Conservation (phyloP, 2,113 vertebrate genomes). For the Actenoides hombroni region DNA sequence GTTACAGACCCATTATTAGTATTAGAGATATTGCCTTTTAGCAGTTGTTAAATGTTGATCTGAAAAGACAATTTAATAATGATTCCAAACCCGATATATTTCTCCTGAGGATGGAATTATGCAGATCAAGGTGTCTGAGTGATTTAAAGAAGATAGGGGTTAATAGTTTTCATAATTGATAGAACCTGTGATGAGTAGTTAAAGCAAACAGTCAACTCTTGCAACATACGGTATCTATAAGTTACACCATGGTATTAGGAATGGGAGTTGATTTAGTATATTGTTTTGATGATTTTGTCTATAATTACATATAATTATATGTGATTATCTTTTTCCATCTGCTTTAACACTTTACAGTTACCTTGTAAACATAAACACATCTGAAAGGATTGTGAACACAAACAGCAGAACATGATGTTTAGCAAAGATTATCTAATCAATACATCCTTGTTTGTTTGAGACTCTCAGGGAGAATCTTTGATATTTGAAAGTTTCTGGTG, state of each 20-base stretch:
- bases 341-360: slow-evolving; percentile 4
- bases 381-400: neutral
- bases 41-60: neutral
- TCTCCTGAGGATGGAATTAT: neutral
- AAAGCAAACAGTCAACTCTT: neutral
- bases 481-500: neutral
- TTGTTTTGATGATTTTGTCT: slow-evolving; percentile 28
- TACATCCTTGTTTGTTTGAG: neutral
- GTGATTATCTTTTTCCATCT: neutral
- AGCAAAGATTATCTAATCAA: neutral
- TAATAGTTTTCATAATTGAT: slow-evolving; percentile 38
- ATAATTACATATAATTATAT: neutral
- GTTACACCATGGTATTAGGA: neutral
- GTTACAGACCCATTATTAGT: neutral
- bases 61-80: neutral
- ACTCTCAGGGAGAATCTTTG: neutral
- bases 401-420: neutral
- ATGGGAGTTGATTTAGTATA: neutral
- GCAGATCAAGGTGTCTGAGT: neutral
- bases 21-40: neutral
- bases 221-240: neutral
- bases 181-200: slow-evolving; percentile 6
- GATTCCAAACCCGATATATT: neutral
- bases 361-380: neutral
- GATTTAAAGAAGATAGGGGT: slow-evolving; percentile 10